phyloP scores from a whole-genome alignment of 2,888 invertebrate species.

The Nomada ruficornis region DNA sequence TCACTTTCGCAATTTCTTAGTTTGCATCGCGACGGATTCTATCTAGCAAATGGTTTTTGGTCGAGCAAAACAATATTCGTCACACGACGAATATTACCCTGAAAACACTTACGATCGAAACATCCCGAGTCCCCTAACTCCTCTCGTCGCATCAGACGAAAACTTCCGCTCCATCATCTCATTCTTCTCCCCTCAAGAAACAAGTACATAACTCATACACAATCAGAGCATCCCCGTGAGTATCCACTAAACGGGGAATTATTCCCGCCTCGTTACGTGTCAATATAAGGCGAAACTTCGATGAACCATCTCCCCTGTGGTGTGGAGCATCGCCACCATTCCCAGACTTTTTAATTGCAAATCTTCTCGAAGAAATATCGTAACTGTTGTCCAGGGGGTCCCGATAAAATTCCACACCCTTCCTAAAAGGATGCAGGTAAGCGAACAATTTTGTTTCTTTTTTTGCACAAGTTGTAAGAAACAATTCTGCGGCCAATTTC shows the following conservation, averaged over 20 bases:
- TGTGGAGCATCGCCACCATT: not conserved
- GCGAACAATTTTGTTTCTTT: not conserved
- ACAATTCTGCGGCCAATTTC: conserved; percentile 27
- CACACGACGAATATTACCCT: too few relatives aligned
- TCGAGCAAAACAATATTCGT: not conserved
- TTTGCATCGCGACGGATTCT: not conserved
- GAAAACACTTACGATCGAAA: not conserved
- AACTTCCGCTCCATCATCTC: not conserved
- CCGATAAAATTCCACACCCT: conserved; percentile 37
- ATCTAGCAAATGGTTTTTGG: not conserved
- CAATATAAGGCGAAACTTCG: conserved; percentile 44
- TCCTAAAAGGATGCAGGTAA: not conserved
- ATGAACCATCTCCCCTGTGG: not conserved
- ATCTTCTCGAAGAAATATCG: conserved; percentile 47
- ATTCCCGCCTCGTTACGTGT: conserved; percentile 40
- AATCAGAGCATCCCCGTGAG: not conserved
- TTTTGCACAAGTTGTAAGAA: conserved; percentile 31
- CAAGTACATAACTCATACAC: conserved; percentile 7
- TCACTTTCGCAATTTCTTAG: too few relatives aligned
- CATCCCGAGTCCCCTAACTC: not conserved
- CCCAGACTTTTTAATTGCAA: conserved; percentile 51
- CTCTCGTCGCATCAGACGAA: not conserved
- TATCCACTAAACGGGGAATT: conserved; percentile 30
- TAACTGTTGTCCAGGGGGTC: conserved; percentile 9
- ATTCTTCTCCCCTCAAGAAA: conserved; percentile 4